phyloP scores from a whole-genome alignment of 2,797 vertebrate species.

The Crocidura indochinensis region DNA sequence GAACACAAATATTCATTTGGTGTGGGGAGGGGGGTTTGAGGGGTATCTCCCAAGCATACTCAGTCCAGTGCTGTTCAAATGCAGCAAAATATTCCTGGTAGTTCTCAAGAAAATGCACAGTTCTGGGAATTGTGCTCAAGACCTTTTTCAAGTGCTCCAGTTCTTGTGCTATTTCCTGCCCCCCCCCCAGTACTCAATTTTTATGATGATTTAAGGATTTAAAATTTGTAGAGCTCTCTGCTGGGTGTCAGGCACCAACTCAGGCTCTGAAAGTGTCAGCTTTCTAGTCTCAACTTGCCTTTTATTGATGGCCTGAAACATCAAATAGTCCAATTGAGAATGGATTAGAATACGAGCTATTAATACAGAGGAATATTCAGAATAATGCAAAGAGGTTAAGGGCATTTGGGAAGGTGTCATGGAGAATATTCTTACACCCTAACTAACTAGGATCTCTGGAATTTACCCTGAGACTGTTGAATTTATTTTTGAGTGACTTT shows the following conservation, averaged over 20 bases:
- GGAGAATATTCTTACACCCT: not conserved
- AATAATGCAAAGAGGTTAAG: not conserved
- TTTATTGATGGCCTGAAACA: fast-evolving
- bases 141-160: too few species aligned
- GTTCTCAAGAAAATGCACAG: too few species aligned
- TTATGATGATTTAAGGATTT: not conserved
- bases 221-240: not conserved
- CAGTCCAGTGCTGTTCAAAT: too few species aligned
- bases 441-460: not conserved
- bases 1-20: not conserved
- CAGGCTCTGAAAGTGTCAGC: not conserved
- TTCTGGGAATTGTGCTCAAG: too few species aligned
- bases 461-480: not conserved
- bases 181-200: too few species aligned
- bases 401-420: not conserved
- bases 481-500: slow-evolving; percentile 24
- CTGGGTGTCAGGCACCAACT: not conserved
- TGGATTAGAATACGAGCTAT: not conserved
- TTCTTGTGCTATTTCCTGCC: too few species aligned
- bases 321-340: not conserved
- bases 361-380: not conserved
- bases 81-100: too few species aligned
- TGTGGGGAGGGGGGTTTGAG: not conserved
- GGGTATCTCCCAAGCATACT: too few species aligned
- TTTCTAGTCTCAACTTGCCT: not conserved